Evolutionary conservation across 2,888 invertebrate species (phyloP), one percentile per base, ranked within the genome.

Genomic region (Pandemis heparana): DNA sequence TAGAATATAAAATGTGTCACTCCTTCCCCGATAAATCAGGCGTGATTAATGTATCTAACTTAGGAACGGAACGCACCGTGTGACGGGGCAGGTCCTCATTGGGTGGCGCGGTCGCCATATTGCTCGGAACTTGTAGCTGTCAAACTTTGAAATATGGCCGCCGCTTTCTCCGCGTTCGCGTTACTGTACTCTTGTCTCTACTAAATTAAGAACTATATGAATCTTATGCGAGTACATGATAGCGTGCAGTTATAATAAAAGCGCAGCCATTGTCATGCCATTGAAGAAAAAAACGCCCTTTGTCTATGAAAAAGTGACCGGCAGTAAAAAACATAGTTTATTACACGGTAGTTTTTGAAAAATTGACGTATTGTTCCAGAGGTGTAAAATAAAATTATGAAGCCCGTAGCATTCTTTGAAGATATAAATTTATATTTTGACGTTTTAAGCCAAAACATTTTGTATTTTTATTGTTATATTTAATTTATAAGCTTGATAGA

Each of bases 1-100:
- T 94, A 94, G 94, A 93, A 91, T 91, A 93, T 92, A 92, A 92
- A 92, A 92, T 92, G 90, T 94, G 94, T 94, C 94, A 94, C 93
- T 92, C 93, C 91, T 94, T 91, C 90, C 85, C 82, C 86, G 87
- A 92, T 94, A 94, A 93, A 94, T 94, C 94, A 92, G 87, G 79
- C 83, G 90, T 93, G 94, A 94, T 94, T 90, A 93, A 94, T 93
- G 94, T 89, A 83, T 83, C 85, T 85, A 86, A 90, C 89, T 89
- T 86, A 87, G 89, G 86, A 90, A 85, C 90, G 89, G 85, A 87
- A 84, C 89, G 87, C 84, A 81, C 86, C 82, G 89, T 89, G 92
- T 93, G 92, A 94, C 94, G 91, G 86, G 88, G 90, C 90, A 83
- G 87, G 88, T 83, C 87, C 94, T 94, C 92, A 94, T 94, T 94